Evolutionary conservation across 2,113 vertebrate species (phyloP).

Genomic region (Merops nubicus): DNA sequence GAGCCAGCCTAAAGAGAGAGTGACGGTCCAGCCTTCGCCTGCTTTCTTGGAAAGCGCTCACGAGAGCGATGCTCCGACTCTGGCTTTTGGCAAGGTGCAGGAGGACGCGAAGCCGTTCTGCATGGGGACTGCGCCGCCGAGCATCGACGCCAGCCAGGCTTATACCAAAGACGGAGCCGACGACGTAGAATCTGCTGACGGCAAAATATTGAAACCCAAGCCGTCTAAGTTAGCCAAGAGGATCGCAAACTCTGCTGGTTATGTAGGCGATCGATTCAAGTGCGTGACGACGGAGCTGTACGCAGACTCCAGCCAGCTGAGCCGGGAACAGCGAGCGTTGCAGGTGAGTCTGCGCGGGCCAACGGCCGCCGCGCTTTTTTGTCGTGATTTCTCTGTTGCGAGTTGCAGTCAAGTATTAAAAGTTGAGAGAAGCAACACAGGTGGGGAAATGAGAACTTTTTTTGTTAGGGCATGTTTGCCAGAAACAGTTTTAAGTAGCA

Average conservation of each 20-base stretch:
- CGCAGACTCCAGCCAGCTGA: conserved; percentile 96
- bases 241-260: conserved; percentile 97
- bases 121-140: conserved; percentile 63
- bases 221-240: conserved; percentile 89
- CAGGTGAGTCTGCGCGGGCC: conserved; percentile 87
- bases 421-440: conserved; percentile 36
- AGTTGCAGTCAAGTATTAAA: conserved; percentile 59
- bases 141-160: conserved; percentile 66
- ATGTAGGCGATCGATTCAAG: conserved; percentile 98
- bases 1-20: conserved; percentile 76
- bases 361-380: not conserved
- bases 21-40: conserved; percentile 52
- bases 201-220: conserved; percentile 84
- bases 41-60: conserved; percentile 71
- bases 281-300: conserved; percentile 97
- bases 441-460: not conserved
- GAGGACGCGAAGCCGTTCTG: conserved; percentile 78
- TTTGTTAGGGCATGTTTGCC: not conserved
- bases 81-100: conserved; percentile 77
- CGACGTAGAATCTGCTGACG: conserved; percentile 72
- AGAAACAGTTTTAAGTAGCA: not conserved
- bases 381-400: conserved; percentile 19
- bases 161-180: conserved; percentile 82
- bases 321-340: conserved; percentile 95
- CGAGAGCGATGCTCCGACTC: conserved; percentile 59